Conservation (phyloP, 2,113 vertebrate species). For the Nothocercus nigrocapillus region DNA sequence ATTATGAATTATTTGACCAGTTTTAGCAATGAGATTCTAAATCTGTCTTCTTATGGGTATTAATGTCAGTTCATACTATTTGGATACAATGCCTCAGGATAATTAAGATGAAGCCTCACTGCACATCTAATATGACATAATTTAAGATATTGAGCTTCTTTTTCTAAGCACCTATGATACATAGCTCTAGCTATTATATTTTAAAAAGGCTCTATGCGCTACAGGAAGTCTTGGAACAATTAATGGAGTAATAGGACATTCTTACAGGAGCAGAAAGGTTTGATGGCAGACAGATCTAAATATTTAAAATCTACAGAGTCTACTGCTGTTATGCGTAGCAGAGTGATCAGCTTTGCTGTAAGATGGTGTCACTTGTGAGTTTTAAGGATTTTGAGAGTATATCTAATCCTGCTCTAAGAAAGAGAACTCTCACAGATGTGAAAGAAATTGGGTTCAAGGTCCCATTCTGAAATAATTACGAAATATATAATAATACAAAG, state of each 20-base stretch:
- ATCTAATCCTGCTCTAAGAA: not conserved
- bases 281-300: not conserved
- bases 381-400: not conserved
- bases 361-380: not conserved
- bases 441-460: not conserved
- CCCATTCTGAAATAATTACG: not conserved
- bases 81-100: not conserved
- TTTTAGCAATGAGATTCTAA: conserved; percentile 71
- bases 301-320: not conserved
- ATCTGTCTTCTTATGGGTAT: conserved; percentile 64
- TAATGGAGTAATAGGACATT: not conserved
- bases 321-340: not conserved
- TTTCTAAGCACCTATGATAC: not conserved
- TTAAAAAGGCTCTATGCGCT: not conserved
- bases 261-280: not conserved
- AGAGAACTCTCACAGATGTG: not conserved
- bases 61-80: conserved; percentile 52
- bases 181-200: not conserved
- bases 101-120: conserved; percentile 8
- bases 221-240: not conserved
- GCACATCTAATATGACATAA: not conserved
- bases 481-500: not conserved
- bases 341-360: not conserved
- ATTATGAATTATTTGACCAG: conserved; percentile 73
- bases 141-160: not conserved